Evolutionary conservation across 2,888 invertebrate genomes (phyloP), one percentile per base, ranked within the genome.

Genomic region (Archaeoteleia sp.): DNA sequence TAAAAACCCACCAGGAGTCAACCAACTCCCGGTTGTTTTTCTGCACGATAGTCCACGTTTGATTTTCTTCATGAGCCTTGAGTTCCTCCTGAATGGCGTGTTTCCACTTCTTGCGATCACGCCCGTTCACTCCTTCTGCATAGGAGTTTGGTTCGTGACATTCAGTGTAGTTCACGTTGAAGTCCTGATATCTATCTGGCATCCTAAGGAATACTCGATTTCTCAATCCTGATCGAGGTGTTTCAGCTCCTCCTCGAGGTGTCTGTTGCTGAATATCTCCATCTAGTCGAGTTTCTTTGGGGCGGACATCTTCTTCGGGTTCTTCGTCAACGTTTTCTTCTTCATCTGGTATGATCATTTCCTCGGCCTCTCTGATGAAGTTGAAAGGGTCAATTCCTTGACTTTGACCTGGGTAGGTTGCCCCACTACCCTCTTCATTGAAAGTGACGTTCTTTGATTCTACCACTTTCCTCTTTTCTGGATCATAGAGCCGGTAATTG

Each of bases 1-100:
- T 54, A 10, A 74, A 75, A 1, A 73, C 66, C 74, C 74, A 73
- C 15, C 57, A 65, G 0, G 60, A 71, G 8, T 68, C 70, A 1
- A 72, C 71, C 6, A 48, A 20, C 7, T 60, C 39, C 42, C 48
- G 45, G 1, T 17, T 29, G 29, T 34, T 6, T 0, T 27, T 17
- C 14, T 17, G 25, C 1, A 72, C 63, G 0, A 70, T 17, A 0
- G 45, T 35, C 72, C 73, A 71, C 0, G 70, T 70, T 5, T 48
- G 8, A 9, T 72, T 70, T n/a, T 40, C 32, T 8, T 46, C 6
- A 20, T 67, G 67, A 0, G 67, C 49, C 0, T 42, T 0, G 1
- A 68, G 29, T 9, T 71, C 66, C 10, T 53, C 58, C 1, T 61
- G 6, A 4, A 68, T 68, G 0, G 66, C 66, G 3, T 13, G 8